Evolutionary conservation across 2,888 invertebrate genomes (phyloP).

Genomic region (Rotaria magnacalcarata): DNA sequence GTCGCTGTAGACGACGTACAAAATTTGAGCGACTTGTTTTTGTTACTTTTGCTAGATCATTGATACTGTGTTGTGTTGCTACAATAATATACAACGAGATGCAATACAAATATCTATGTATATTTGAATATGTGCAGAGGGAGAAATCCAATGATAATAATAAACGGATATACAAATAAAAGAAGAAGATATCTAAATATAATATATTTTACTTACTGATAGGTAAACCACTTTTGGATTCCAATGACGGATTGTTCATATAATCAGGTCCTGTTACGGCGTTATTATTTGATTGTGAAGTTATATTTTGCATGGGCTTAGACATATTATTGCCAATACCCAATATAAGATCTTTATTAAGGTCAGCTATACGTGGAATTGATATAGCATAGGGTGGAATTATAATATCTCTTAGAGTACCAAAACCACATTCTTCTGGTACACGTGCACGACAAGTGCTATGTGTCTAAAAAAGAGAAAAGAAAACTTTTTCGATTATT

Average conservation of each 20-base stretch:
- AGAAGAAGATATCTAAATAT: no score
- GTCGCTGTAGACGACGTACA: background rate
- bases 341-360: constrained; percentile 96
- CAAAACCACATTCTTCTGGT: constrained; percentile 90
- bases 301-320: constrained; percentile 50
- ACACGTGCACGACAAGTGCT: constrained; percentile 85
- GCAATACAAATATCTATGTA: no score
- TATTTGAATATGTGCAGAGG: no score
- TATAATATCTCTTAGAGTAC: constrained; percentile 92
- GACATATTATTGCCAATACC: constrained; percentile 70
- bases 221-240: background rate
- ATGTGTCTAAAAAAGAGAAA: constrained; percentile 71
- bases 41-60: background rate
- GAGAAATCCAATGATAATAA: no score
- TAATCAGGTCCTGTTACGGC: background rate
- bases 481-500: background rate
- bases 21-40: background rate
- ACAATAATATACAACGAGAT: background rate
- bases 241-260: no score
- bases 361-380: constrained; percentile 88
- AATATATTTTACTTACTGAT: background rate
- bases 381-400: constrained; percentile 96
- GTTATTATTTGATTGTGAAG: constrained; percentile 38
- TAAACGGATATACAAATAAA: no score
- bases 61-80: background rate